Base-by-base conservation (phyloP, 2,113 vertebrate genomes). In the Herpetotheres cachinnans region DNA sequence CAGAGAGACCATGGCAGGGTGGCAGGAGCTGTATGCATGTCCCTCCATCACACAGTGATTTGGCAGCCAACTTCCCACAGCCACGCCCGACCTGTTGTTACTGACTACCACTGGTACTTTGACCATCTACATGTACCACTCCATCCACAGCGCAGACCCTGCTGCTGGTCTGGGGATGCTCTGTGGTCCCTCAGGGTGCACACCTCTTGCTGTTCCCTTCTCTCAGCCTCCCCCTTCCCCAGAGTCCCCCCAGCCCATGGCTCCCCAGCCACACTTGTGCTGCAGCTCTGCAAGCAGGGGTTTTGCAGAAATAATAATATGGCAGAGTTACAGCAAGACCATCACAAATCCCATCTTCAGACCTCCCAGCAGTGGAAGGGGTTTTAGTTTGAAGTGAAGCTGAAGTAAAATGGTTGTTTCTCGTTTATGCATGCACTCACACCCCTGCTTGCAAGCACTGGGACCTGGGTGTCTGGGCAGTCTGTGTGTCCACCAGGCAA, bases 1-100 rank as follows among this genome's bases (percentile, higher is more conserved):
- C 16, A 32, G 25, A 66, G 66, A 27, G 20, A 20, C 16, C 2
- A 2, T 5, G 10, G 16, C 1, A 2, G 36, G 34, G 22, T 1
- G 1, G 42, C 20, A 76, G 62, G 62, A 50, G 12, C 32, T 93
- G 42, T 16, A 5, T 19, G 32, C 21, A 10, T 18, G 6, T 58
- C 10, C 15, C 6, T 10, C 20, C 16, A n/a, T 27, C 0, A 1
- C 47, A 62, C 40, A 26, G 42, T 30, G 29, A 30, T 76, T 61
- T 62, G 55, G 24, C 42, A 52, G 40, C 32, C 61, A 56, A 16
- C 40, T 50, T 44, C 70, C 27, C 0, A 3, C 19, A 66, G n/a
- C 27, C 13, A 1, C 30, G 18, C 40, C 54, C 73, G 40, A 29
- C 17, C n/a, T 22, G 20, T 50, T 34, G 38, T 52, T 78, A n/a